Base-by-base conservation (phyloP, 2,113 vertebrate genomes). In the Phasianus colchicus region DNA sequence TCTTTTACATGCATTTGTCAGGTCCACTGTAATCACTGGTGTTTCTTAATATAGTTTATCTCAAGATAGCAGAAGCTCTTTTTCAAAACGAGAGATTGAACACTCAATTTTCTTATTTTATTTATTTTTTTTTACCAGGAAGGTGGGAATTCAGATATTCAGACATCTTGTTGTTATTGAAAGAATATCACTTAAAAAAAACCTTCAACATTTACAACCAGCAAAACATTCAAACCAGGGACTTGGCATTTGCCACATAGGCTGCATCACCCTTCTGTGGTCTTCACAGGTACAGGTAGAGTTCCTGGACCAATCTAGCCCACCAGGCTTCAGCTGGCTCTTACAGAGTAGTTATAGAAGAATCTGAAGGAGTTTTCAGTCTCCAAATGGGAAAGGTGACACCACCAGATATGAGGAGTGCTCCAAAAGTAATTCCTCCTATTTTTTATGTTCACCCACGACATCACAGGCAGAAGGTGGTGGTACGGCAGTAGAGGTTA, bases 1-100 rank as follows among this genome's bases (percentile, higher is more conserved):
- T 34, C 15, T 75, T 94, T 93, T 90, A 58, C 58, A 16, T 84
- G 40, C 30, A 29, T 86, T 93, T 89, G 43, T 87, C 61, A 85
- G 58, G 40, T 58, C 21, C 36, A 1, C 9, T 54, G 40, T 84
- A 86, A 92, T 94, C 8, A 1, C 77, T 82, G 73, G 5, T 27
- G 72, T 84, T 92, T 86, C 47, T 60, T 87, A 82, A 72, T 65
- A 19, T 14, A 84, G 34, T 79, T 93, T 72, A 64, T 60, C 38
- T 75, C 65, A 89, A 90, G 80, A 79, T 13, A 90, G 24, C n/a
- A 60, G 61, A 76, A 90, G 36, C 8, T 57, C 4, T 43, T 81
- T 85, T 50, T 65, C 52, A 57, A 57, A 69, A 72, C 16, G 48
- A 87, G 70, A 71, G 52, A 16, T 48, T 69, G 63, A 58, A 2